Evolutionary conservation across 2,113 vertebrate species (phyloP).

Genomic region (Pogonocichla stellata): DNA sequence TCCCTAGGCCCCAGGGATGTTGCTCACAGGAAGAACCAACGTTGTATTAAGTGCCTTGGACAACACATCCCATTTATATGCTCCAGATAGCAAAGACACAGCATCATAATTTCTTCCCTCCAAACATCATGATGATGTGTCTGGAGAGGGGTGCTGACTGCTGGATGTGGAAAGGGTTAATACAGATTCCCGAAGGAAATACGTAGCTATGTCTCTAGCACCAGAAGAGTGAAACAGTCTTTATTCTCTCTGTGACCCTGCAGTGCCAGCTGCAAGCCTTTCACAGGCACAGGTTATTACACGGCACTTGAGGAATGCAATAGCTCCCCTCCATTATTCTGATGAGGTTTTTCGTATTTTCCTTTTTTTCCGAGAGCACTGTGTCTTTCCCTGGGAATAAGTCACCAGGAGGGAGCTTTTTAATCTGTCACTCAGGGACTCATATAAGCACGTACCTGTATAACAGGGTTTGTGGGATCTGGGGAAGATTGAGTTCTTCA

Average conservation of each 20-base stretch:
- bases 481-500: constrained; percentile 60
- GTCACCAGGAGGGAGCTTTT: constrained; percentile 42
- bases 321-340: constrained; percentile 40
- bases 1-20: not conserved
- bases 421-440: constrained; percentile 57
- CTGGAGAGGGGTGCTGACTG: not conserved
- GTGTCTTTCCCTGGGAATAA: constrained; percentile 36
- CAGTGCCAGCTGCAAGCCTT: not conserved
- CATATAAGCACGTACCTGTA: constrained; percentile 52
- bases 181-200: not conserved
- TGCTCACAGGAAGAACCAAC: not conserved
- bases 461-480: constrained; percentile 60
- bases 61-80: not conserved
- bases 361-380: not conserved
- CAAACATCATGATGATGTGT: not conserved
- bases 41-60: not conserved
- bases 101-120: accelerated
- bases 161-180: not conserved
- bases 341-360: constrained; percentile 30
- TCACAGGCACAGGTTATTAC: constrained; percentile 6
- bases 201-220: not conserved
- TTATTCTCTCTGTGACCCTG: not conserved
- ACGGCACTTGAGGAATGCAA: constrained; percentile 24
- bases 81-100: not conserved
- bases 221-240: not conserved